Conservation (phyloP, 2,113 vertebrate species). For the Caranx melampygus region DNA sequence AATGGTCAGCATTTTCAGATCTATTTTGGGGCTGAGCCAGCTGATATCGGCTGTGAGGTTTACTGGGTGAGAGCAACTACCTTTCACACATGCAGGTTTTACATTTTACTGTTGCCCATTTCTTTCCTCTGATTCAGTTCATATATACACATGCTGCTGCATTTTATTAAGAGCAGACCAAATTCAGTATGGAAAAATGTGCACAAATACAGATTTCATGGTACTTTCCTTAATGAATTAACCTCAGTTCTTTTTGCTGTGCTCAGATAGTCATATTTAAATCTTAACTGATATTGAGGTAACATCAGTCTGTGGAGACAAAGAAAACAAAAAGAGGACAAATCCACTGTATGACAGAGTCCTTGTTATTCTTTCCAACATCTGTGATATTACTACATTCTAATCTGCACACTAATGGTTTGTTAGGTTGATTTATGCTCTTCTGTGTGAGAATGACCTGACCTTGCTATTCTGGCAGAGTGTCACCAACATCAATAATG, state of each 20-base stretch:
- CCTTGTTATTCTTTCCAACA: neutral
- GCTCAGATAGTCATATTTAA: slow-evolving; percentile 11
- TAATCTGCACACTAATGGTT: neutral
- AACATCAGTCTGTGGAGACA: slow-evolving; percentile 11
- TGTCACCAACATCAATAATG: slow-evolving; percentile 6
- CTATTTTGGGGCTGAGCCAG: neutral
- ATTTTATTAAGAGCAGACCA: neutral
- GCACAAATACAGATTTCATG: slow-evolving; percentile 13
- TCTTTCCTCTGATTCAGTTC: neutral
- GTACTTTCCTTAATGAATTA: slow-evolving; percentile 8
- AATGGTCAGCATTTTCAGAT: neutral
- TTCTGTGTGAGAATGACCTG: neutral
- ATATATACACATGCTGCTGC: neutral
- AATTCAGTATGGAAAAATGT: slow-evolving; percentile 15
- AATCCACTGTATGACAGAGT: neutral
- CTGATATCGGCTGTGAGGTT: neutral
- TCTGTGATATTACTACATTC: neutral
- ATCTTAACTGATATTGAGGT: slow-evolving; percentile 13
- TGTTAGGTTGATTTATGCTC: neutral
- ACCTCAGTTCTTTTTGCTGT: neutral
- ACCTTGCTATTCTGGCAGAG: neutral
- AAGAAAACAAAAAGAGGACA: neutral
- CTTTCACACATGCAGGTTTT: neutral
- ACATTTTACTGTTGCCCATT: neutral
- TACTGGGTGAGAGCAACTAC: neutral